phyloP scores from a whole-genome alignment of 2,797 vertebrate genomes.

The Pelochelys cantorii region DNA sequence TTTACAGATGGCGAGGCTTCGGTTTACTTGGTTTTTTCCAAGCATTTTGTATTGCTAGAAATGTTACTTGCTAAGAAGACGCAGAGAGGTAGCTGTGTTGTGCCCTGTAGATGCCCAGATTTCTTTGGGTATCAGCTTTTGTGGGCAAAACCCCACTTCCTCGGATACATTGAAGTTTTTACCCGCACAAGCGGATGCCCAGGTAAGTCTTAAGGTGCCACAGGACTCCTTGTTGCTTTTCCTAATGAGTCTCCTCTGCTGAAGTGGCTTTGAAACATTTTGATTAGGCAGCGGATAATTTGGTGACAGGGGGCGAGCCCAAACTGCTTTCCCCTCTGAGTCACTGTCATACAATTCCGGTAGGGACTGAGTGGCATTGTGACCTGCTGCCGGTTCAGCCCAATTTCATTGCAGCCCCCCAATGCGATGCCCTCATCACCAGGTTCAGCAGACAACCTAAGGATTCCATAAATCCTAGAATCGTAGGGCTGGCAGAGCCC shows the following conservation, averaged over 20 bases:
- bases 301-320: too few relatives aligned
- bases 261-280: slow-evolving; percentile 68
- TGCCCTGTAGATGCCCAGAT: too few relatives aligned
- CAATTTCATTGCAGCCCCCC: slow-evolving; percentile 64
- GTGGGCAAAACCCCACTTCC: too few relatives aligned
- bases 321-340: slow-evolving; percentile 66
- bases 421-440: slow-evolving; percentile 60
- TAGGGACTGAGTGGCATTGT: slow-evolving; percentile 59
- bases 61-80: slow-evolving; percentile 24
- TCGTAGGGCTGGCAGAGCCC: too few relatives aligned
- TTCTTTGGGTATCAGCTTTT: too few relatives aligned
- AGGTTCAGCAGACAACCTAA: slow-evolving; percentile 14
- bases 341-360: slow-evolving; percentile 65
- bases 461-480: neutral
- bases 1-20: neutral
- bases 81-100: too few relatives aligned
- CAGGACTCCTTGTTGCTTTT: too few relatives aligned
- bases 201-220: too few relatives aligned
- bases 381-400: slow-evolving; percentile 71
- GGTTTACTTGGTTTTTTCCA: slow-evolving; percentile 29
- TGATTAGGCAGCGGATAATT: slow-evolving; percentile 18
- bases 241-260: neutral
- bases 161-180: too few relatives aligned
- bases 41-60: neutral
- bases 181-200: too few relatives aligned